These are phyloP conservation scores for Lypha dubia DNA, from an alignment of 2,888 invertebrate genomes.

Conservation along the genomic window DNA sequence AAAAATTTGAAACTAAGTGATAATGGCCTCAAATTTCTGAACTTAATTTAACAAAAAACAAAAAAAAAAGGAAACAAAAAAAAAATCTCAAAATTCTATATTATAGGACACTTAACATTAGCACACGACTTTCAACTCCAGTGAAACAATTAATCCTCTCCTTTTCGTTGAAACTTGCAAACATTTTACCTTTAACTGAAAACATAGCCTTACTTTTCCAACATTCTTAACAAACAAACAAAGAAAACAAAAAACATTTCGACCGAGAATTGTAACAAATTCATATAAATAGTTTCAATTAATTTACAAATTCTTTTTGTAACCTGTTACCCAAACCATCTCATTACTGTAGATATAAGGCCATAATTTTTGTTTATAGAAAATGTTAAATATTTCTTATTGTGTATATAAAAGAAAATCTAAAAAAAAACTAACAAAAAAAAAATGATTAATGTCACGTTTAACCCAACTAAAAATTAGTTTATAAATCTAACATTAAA, in stretches of 20 bases:
- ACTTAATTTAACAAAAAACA: slow-evolving; percentile 4
- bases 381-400: slow-evolving; percentile 54
- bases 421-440: slow-evolving; percentile 14
- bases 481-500: not conserved
- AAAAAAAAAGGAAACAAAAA: no score
- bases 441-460: slow-evolving; percentile 50
- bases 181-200: slow-evolving; percentile 10
- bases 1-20: slow-evolving; percentile 49
- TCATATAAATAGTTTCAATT: slow-evolving; percentile 24
- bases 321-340: not conserved
- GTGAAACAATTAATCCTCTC: slow-evolving; percentile 34
- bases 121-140: not conserved
- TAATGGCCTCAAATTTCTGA: slow-evolving; percentile 51
- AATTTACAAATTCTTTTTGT: slow-evolving; percentile 26
- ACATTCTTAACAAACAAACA: not conserved
- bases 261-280: slow-evolving; percentile 7
- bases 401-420: slow-evolving; percentile 26
- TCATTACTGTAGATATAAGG: slow-evolving; percentile 54
- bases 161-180: slow-evolving; percentile 56
- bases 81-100: not conserved
- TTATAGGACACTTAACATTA: slow-evolving; percentile 14
- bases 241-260: no score
- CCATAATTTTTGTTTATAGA: slow-evolving; percentile 63
- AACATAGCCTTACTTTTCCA: not conserved
- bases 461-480: not conserved